Conservation (phyloP, 2,113 vertebrate species). For the Oenanthe oenanthe region DNA sequence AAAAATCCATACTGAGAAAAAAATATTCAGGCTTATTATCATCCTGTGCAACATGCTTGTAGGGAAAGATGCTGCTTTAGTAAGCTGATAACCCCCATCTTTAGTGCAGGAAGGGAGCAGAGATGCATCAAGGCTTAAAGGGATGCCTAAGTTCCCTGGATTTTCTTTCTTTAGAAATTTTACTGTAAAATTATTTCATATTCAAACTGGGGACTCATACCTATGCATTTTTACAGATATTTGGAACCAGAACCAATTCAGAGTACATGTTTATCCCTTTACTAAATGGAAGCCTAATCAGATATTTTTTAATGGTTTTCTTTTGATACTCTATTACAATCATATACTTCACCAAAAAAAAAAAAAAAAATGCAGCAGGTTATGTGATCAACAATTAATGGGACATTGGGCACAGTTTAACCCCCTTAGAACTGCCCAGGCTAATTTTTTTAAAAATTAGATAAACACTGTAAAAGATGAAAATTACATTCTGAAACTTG, state of each 20-base stretch:
- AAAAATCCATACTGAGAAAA: neutral
- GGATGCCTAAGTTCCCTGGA: neutral
- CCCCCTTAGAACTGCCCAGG: neutral
- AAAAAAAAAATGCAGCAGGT: neutral
- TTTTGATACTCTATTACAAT: neutral
- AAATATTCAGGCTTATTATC: neutral
- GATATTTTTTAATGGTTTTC: neutral
- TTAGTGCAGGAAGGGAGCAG: neutral
- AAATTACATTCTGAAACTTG: neutral
- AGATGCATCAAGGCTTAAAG: neutral
- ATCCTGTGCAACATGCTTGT: neutral
- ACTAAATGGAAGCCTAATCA: neutral
- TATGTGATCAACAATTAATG: neutral
- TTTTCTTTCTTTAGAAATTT: neutral
- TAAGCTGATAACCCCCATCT: neutral
- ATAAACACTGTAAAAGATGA: neutral
- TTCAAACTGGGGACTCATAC: fast-evolving
- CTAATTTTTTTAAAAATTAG: neutral
- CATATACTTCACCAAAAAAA: neutral
- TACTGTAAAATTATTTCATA: neutral
- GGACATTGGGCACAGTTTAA: neutral
- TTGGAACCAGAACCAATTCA: neutral
- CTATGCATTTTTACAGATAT: neutral
- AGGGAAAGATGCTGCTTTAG: neutral
- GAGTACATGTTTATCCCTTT: neutral